Percentiles rank a stretch among this genome's conserved stretches.
phyloP scores from a whole-genome alignment of 2,888 invertebrate genomes.

The Colostygia pectinataria region DNA sequence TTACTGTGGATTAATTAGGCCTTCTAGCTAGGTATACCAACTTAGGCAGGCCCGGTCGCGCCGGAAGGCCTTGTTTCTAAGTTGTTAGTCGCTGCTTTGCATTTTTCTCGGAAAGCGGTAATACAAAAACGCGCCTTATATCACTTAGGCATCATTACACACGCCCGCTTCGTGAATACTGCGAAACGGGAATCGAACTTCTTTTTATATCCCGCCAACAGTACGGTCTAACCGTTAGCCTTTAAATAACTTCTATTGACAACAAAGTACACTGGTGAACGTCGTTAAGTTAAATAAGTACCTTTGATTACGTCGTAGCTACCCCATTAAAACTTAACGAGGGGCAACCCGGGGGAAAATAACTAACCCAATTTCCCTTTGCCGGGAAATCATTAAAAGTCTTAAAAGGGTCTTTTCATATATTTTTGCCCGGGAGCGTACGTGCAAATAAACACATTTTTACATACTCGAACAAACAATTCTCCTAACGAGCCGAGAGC shows the following conservation, averaged over 20 bases:
- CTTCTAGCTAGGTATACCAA: conserved; percentile 61
- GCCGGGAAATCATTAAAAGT: conserved; percentile 83
- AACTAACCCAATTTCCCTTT: conserved; percentile 84
- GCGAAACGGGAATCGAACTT: conserved; percentile 36
- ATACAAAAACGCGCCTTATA: conserved; percentile 40
- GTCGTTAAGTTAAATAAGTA: conserved; percentile 82
- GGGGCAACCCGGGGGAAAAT: conserved; percentile 82
- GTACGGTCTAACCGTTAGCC: conserved; percentile 35
- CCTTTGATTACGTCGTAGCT: conserved; percentile 82
- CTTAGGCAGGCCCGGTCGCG: conserved; percentile 51
- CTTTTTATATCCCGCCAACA: conserved; percentile 37
- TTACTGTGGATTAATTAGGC: conserved; percentile 80
- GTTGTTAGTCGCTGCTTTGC: conserved; percentile 51
- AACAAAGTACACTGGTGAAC: conserved; percentile 73
- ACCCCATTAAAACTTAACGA: conserved; percentile 84
- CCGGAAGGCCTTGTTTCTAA: conserved; percentile 62
- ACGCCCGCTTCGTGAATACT: conserved; percentile 32
- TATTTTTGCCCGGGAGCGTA: conserved; percentile 79
- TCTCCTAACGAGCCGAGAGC: conserved; percentile 78
- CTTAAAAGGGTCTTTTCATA: conserved; percentile 83
- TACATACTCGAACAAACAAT: conserved; percentile 83
- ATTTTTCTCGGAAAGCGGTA: conserved; percentile 56
- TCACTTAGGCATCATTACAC: conserved; percentile 37
- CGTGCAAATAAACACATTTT: conserved; percentile 84
- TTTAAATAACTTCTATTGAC: conserved; percentile 67